Evolutionary conservation across 2,113 vertebrate species (phyloP), one percentile per base, ranked within the genome.

Genomic region (Gorilla gorilla): DNA sequence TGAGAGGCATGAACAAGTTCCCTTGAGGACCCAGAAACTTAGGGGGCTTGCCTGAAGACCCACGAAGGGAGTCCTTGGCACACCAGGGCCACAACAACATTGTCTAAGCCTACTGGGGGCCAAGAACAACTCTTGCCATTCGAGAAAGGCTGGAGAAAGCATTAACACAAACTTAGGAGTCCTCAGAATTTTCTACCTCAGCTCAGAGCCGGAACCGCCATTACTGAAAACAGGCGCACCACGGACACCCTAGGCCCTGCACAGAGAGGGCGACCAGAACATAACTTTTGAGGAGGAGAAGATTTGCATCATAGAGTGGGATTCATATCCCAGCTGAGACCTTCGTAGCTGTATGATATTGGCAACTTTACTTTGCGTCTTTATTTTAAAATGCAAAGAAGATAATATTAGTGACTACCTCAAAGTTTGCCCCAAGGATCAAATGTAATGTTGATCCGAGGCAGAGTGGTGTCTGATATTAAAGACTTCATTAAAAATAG

Each of bases 241-340:
- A 55, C 6, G 52, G 52, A 55, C 52, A 55, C 52, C 52, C 52
- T 18, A 55, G 17, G 52, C 18, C 52, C 52, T 2, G 18, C 52
- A 55, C 52, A 20, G 52, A 55, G 18, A 55, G 0, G 18, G 52
- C 0, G 52, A 55, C 52, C 52, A 20, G 6, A 55, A 55, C 18
- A 5, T 55, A 55, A 55, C 18, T 20, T 55, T 14, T 25, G 12
- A 59, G 20, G 57, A 59, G 30, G 35, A 4, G 17, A 8, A 7
- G 14, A 23, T 25, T 6, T 78, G n/a, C 5, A 18, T 1, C 6
- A 22, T 13, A 17, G 8, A 0, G 4, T 55, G 18, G 52, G 22
- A 30, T 64, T 18, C 8, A 11, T n/a, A 55, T n/a, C 30, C 30
- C 38, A 45, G 50, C 32, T 38, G 8, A 50, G 85, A n/a, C 2